Conservation (phyloP, 2,113 vertebrate genomes). For the Hemiscyllium ocellatum region DNA sequence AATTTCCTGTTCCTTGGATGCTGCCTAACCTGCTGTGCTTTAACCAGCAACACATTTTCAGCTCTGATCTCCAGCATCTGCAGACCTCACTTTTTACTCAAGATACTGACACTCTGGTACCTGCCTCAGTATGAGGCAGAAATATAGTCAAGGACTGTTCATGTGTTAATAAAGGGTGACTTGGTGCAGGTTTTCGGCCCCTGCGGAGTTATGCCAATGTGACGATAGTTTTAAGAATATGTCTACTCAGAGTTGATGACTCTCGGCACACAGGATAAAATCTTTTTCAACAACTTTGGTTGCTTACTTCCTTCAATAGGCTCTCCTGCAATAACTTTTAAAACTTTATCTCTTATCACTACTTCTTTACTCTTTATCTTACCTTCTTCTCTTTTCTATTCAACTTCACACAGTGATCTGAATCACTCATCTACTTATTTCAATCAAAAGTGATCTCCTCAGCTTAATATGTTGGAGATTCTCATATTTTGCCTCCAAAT, state of each 20-base stretch:
- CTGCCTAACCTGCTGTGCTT: no score
- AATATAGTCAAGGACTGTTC: no score
- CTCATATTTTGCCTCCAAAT: neutral
- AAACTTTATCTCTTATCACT: neutral
- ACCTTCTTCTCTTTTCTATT: neutral
- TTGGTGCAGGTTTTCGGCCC: no score
- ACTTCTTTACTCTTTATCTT: neutral
- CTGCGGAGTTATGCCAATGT: neutral
- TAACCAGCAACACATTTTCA: no score
- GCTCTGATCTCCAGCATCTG: no score
- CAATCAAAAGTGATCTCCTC: neutral
- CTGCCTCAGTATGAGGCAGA: no score
- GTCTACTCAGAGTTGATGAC: neutral
- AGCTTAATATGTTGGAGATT: neutral
- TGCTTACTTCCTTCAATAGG: neutral
- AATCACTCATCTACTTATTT: neutral
- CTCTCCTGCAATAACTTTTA: neutral
- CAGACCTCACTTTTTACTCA: no score
- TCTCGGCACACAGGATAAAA: neutral
- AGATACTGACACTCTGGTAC: no score
- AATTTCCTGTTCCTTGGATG: no score
- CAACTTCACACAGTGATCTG: neutral
- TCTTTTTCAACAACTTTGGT: neutral
- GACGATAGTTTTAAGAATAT: neutral
- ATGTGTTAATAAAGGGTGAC: no score